Evolutionary conservation across 2,888 invertebrate genomes (phyloP).

Genomic region (Seira sanloemensis): DNA sequence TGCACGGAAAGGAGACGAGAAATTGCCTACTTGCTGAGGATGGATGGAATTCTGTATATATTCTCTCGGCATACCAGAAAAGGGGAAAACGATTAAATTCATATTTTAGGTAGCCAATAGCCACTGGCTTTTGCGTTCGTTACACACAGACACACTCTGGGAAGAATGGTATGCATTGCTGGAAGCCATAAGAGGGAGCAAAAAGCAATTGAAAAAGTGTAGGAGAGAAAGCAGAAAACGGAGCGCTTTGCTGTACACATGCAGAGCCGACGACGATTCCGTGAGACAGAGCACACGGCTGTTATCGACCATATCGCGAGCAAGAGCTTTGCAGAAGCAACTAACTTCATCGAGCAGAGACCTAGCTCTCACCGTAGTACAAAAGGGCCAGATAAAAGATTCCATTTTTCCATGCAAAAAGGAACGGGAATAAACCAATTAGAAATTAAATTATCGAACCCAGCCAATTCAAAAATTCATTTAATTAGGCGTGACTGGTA

Average conservation of each 20-base stretch:
- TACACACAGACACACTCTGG: background rate
- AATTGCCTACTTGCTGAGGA: background rate
- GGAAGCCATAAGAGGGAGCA: conserved; percentile 1
- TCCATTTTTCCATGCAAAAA: no score
- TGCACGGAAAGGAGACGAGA: background rate
- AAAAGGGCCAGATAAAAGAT: no score
- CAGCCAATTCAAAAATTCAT: no score
- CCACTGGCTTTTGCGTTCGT: background rate
- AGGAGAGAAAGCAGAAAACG: background rate
- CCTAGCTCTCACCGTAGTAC: no score
- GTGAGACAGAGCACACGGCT: conserved; percentile 39
- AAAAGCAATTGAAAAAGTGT: conserved; percentile 13
- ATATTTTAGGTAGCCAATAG: background rate
- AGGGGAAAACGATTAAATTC: background rate
- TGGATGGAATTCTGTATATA: background rate
- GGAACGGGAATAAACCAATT: no score
- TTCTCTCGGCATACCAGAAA: background rate
- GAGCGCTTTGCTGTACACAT: background rate
- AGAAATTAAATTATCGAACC: no score
- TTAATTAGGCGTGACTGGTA: no score
- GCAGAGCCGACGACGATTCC: no score
- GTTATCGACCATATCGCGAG: conserved; percentile 53
- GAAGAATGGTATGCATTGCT: conserved; percentile 20
- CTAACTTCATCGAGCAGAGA: background rate
- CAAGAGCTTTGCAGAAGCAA: background rate